Conservation (phyloP, 2,113 vertebrate genomes). For the Lanius ludovicianus region DNA sequence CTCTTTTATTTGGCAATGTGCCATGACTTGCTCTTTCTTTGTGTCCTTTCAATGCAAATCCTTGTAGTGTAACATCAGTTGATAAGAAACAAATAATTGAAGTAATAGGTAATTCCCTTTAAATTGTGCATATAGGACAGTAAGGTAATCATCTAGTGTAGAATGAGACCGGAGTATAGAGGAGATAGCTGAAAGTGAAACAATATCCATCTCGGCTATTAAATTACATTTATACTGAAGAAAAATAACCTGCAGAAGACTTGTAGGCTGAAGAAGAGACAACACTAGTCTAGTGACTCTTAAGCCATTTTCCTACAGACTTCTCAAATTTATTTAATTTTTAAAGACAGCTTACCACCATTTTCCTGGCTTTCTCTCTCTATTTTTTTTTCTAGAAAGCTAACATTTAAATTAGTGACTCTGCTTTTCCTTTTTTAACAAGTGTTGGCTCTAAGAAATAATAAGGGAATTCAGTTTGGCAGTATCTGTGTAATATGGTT, state of each 20-base stretch:
- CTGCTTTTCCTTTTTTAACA: background rate
- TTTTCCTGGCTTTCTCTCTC: background rate
- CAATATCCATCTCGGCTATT: background rate
- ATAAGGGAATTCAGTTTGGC: conserved; percentile 13
- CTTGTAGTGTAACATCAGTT: conserved; percentile 91
- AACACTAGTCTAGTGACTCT: background rate
- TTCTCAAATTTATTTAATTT: background rate
- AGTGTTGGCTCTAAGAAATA: background rate
- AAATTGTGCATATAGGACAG: conserved; percentile 67
- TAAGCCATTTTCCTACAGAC: background rate
- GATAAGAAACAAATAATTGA: conserved; percentile 89
- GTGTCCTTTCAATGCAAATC: conserved; percentile 87
- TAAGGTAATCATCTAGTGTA: conserved; percentile 63
- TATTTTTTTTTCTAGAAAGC: background rate
- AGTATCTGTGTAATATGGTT: background rate
- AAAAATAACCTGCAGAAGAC: background rate
- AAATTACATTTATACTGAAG: background rate
- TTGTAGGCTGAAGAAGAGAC: background rate
- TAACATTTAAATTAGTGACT: conserved; percentile 9
- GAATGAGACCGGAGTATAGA: conserved; percentile 36
- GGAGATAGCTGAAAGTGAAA: conserved; percentile 49
- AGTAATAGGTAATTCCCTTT: conserved; percentile 80
- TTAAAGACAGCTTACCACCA: background rate
- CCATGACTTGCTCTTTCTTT: conserved; percentile 89
- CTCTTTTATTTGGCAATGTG: conserved; percentile 89